Conservation (phyloP, 2,797 vertebrate species). For the Lateolabrax maculatus region DNA sequence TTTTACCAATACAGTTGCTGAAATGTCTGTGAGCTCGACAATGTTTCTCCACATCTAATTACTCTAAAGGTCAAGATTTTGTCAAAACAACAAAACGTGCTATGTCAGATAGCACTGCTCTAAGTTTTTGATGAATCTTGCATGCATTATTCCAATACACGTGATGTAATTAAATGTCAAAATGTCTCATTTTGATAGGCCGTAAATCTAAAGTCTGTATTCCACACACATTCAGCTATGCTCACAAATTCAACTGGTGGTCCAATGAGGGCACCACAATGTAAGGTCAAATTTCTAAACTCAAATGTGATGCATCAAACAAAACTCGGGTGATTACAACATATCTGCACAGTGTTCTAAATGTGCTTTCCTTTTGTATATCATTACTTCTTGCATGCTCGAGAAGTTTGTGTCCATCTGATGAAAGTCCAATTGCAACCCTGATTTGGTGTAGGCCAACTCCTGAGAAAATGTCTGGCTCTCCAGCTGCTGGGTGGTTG, state of each 20-base stretch:
- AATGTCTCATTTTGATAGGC: background rate
- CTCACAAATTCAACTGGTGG: constrained; percentile 21
- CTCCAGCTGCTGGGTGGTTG: background rate
- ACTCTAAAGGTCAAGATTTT: constrained; percentile 6
- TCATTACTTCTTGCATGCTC: background rate
- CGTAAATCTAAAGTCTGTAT: background rate
- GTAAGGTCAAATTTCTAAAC: constrained; percentile 45
- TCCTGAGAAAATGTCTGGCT: background rate
- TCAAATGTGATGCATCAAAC: constrained; percentile 5
- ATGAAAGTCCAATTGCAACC: no score
- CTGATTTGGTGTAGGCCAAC: no score
- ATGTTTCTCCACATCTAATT: background rate
- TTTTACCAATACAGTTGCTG: background rate
- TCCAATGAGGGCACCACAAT: background rate
- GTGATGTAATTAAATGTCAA: constrained; percentile 18
- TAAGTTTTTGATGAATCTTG: background rate
- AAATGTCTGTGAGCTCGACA: background rate
- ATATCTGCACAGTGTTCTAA: background rate
- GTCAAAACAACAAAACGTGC: background rate
- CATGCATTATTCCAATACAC: background rate
- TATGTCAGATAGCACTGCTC: background rate
- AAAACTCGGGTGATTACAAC: background rate
- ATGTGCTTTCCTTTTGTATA: background rate
- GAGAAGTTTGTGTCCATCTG: no score
- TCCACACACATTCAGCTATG: background rate